These are phyloP conservation scores for Sceloporus tristichus DNA, from an alignment of 2,113 vertebrate genomes.

Conservation along the genomic window DNA sequence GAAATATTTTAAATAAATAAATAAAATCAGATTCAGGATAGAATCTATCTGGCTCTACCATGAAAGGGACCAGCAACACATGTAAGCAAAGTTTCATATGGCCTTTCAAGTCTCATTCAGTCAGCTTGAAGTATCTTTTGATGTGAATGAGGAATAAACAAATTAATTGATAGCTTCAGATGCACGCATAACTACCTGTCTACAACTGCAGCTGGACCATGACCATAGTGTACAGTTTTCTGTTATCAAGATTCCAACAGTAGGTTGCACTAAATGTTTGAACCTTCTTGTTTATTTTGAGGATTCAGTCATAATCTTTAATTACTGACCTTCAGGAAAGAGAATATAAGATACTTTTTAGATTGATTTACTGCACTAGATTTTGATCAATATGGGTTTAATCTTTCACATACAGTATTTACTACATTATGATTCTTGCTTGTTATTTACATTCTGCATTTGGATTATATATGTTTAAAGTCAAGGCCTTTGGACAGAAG, in stretches of 20 bases:
- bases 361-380: background rate
- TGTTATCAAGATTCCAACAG: background rate
- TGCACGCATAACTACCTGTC: background rate
- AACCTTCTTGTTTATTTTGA: background rate
- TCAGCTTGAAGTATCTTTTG: background rate
- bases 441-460: background rate
- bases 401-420: slow-evolving; percentile 4
- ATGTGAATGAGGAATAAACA: background rate
- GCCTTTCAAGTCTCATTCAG: background rate
- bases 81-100: background rate
- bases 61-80: background rate
- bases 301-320: background rate
- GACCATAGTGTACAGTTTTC: background rate
- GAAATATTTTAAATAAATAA: background rate
- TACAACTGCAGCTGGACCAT: background rate
- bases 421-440: background rate
- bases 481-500: background rate
- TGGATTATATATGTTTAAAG: background rate
- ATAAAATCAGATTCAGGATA: background rate
- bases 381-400: background rate
- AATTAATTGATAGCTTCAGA: background rate
- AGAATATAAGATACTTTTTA: background rate
- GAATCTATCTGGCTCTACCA: background rate
- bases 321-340: background rate
- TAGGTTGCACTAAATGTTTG: background rate